These are phyloP conservation scores for Sakesphorus luctuosus DNA, from an alignment of 2,113 vertebrate genomes.

Conservation along the genomic window DNA sequence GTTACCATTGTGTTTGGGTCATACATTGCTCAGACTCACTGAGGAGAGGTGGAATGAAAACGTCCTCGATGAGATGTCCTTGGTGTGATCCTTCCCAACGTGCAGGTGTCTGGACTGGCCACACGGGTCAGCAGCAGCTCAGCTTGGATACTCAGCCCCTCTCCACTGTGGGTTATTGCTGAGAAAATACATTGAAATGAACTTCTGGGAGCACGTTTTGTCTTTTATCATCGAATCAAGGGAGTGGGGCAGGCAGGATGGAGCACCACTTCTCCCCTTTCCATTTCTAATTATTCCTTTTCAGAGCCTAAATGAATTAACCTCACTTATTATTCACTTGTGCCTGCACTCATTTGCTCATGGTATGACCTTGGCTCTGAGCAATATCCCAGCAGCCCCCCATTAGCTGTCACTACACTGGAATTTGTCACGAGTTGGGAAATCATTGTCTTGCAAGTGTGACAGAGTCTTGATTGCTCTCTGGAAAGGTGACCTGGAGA, in stretches of 20 bases:
- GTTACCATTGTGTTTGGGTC: neutral
- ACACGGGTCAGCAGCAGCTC: neutral
- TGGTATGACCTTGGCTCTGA: neutral
- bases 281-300: neutral
- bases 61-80: no score
- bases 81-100: accelerated
- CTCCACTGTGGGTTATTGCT: neutral
- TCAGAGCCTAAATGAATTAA: neutral
- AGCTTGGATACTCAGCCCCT: neutral
- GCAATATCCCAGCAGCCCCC: neutral
- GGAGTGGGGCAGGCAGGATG: neutral
- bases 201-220: neutral
- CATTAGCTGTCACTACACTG: neutral
- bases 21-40: neutral
- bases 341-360: neutral
- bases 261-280: neutral
- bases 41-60: neutral
- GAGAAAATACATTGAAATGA: neutral
- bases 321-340: neutral
- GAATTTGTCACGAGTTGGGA: neutral
- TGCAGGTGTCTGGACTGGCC: neutral
- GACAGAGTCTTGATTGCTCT: neutral
- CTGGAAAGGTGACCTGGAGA: neutral
- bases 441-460: neutral
- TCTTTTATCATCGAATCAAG: neutral